These are phyloP conservation scores for Rhorus exstirpatorius DNA, from an alignment of 2,888 invertebrate genomes.

Conservation along the genomic window DNA sequence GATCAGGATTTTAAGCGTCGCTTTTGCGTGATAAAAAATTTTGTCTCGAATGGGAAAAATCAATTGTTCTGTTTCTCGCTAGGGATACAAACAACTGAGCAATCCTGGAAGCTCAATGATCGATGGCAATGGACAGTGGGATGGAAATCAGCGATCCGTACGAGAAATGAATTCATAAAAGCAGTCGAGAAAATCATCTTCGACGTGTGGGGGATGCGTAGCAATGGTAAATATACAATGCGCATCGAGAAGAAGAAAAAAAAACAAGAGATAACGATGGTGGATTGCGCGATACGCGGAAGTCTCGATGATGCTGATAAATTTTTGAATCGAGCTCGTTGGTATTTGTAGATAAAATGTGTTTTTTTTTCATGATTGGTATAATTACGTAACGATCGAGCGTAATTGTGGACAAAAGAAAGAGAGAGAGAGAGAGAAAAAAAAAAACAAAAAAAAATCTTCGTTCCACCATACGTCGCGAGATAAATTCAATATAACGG, in stretches of 20 bases:
- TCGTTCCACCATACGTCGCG: constrained; percentile 61
- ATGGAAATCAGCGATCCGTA: constrained; percentile 10
- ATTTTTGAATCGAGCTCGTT: constrained; percentile 35
- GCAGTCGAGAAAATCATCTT: constrained; percentile 15
- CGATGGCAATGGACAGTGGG: constrained; percentile 73
- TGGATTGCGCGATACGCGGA: too few relatives aligned
- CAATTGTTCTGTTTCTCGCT: constrained; percentile 67
- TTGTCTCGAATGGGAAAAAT: not conserved
- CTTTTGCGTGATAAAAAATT: constrained; percentile 4
- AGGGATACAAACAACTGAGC: constrained; percentile 82
- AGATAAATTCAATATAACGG: constrained; percentile 62
- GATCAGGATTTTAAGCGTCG: not conserved
- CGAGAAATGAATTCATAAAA: constrained; percentile 39
- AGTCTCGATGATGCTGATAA: too few relatives aligned
- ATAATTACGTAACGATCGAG: constrained; percentile 21
- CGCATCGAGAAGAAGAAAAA: too few relatives aligned
- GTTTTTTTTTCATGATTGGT: constrained; percentile 7
- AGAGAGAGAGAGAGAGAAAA: constrained; percentile 16
- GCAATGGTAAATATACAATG: too few relatives aligned
- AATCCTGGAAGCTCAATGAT: constrained; percentile 77
- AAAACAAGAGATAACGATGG: too few relatives aligned
- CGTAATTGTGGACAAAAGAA: constrained; percentile 5
- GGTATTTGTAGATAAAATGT: constrained; percentile 61
- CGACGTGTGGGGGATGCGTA: too few relatives aligned
- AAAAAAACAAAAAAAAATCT: constrained; percentile 17